Conservation (phyloP, 2,113 vertebrate genomes). For the Protobothrops mucrosquamatus region DNA sequence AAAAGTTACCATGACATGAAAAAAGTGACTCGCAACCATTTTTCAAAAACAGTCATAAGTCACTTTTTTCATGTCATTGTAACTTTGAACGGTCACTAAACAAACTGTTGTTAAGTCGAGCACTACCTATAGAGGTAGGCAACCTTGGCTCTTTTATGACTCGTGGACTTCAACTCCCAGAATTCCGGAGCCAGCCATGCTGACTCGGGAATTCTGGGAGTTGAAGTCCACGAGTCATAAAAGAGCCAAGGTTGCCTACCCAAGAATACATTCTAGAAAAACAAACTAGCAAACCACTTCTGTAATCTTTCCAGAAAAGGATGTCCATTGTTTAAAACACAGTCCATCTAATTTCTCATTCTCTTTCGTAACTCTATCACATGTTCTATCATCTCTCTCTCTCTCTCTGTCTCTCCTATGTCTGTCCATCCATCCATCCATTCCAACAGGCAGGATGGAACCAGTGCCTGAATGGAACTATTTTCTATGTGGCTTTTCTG, state of each 20-base stretch:
- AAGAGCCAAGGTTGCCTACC: too few relatives aligned
- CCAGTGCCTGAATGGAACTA: neutral
- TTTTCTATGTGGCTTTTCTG: neutral
- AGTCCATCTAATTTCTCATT: neutral
- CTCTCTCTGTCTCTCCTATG: neutral
- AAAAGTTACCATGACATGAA: too few relatives aligned
- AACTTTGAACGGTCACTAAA: neutral
- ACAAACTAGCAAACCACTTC: neutral
- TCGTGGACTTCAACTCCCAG: too few relatives aligned
- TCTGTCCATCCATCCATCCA: neutral
- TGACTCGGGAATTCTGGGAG: too few relatives aligned
- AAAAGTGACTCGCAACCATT: too few relatives aligned
- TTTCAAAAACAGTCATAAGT: neutral
- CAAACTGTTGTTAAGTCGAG: neutral
- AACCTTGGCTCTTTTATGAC: too few relatives aligned
- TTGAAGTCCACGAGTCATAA: too few relatives aligned
- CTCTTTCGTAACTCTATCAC: neutral
- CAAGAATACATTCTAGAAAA: neutral
- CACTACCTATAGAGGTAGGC: neutral
- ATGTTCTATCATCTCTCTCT: neutral
- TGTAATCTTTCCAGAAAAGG: neutral
- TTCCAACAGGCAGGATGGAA: neutral
- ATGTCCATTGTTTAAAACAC: neutral
- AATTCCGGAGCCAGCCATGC: too few relatives aligned
- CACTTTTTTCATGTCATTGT: neutral